Base-by-base conservation (phyloP, 2,797 vertebrate species). In the Orientallactaga sibirica region DNA sequence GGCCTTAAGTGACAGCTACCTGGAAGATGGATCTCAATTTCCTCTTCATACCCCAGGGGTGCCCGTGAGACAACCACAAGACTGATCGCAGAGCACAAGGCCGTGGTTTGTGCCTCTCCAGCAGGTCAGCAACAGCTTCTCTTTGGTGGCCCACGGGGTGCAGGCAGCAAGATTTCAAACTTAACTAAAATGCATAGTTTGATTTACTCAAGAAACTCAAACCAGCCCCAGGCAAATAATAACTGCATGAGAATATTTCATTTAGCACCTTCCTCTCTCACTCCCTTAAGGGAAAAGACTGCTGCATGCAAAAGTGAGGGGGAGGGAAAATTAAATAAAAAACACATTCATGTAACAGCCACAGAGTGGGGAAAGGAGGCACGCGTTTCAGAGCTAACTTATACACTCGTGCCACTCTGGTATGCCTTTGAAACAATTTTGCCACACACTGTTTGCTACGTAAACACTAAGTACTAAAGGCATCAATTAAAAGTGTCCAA, bases 401-500 rank as follows among this genome's bases (percentile, higher is more conserved):
- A 74, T 85, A 78, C 83, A 82, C 81, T 55, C 61, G 3, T 3
- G 24, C 85, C 2, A 3, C 74, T 77, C 92, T 58, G 75, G 48
- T 64, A n/a, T 87, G 86, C 75, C 22, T 92, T 67, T 37, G 92
- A 96, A 97, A 94, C 64, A 67, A 92, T 62, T 95, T 48, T 48
- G 48, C 48, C 48, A 92, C 86, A 78, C 96, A 93, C 95, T 92
- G 95, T 95, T 95, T 97, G 97, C 95, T 96, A 82, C 82, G 93
- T 90, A 85, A 88, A 95, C 95, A 95, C 82, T 86, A 87, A 93
- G 94, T 92, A 94, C 95, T 94, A 92, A 96, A 97, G 90, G 22
- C 93, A 92, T 88, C 96, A 92, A 96, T 97, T 97, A 95, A 94
- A 98, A 95, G 90, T 7, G 86, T 94, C 95, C 48, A 52, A 58